Base-by-base conservation (phyloP, 1,140 invertebrate genomes). In the Oryctes rhinoceros region DNA sequence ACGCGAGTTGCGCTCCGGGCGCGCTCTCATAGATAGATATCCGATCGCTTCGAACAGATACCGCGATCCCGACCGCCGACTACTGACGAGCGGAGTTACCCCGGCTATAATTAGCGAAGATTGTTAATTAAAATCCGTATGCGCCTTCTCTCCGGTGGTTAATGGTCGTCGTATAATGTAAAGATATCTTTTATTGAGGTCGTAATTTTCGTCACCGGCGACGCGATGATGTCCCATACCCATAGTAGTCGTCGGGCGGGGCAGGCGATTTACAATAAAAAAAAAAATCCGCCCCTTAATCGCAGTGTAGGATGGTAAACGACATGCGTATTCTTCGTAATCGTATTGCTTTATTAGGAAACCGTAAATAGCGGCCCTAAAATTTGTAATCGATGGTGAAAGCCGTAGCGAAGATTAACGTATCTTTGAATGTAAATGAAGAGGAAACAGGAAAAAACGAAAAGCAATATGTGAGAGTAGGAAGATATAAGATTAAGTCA, bases 121-220 rank as follows among this genome's bases (percentile, higher is more conserved):
- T 71, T 71, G 65, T 71, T 71, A 71, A 71, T 71, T 71, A 71
- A 71, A 71, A 71, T 71, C 65, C 65, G 65, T 71, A 71, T 37
- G 65, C 65, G 65, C 35, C 65, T 59, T 59, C 24, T 24, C 65
- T 30, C 18, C 24, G 11, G 65, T 71, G 65, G 65, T 71, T 71
- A 71, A 71, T 71, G 65, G 65, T 24, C 18, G 65, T 71, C 65
- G 65, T 71, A 71, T 71, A 71, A 71, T 71, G 65, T 37, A 37
- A 71, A 71, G 65, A 71, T 71, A 71, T 71, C 65, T 71, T 71
- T 71, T 71, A 71, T 71, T 71, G 65, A 71, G 65, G 65, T 37
- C 65, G 35, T 71, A 71, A 71, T 37, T 71, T 71, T 71, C 65
- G 65, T 37, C 65, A 71, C 65, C 35, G 65, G 65, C 65, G 65